Conservation (phyloP, 1,140 invertebrate species). For the Diabrotica virgifera region DNA sequence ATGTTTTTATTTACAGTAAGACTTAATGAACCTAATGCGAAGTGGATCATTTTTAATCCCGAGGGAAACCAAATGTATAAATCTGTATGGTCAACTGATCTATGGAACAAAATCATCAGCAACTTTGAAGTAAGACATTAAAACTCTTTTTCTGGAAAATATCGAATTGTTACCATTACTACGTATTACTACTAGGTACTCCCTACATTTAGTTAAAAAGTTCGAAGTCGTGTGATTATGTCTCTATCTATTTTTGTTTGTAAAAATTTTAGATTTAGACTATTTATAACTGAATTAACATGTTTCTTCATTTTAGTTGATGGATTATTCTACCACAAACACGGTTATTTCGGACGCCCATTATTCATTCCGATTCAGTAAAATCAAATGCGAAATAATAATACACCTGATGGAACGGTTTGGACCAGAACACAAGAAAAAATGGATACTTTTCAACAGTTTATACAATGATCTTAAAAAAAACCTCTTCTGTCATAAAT, state of each 20-base stretch:
- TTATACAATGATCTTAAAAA: constrained; percentile 9
- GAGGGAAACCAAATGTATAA: constrained; percentile 16
- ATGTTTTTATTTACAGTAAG: constrained; percentile 6
- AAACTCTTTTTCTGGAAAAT: neutral
- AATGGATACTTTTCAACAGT: constrained; percentile 3
- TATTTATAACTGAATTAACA: neutral
- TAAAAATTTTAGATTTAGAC: no score
- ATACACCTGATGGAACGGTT: constrained; percentile 6
- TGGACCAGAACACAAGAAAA: neutral
- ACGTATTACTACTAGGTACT: no score
- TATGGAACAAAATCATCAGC: constrained; percentile 11
- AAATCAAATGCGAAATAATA: constrained; percentile 8
- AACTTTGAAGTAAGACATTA: constrained; percentile 12
- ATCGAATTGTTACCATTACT: neutral
- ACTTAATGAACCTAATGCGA: constrained; percentile 18
- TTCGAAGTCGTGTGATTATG: neutral
- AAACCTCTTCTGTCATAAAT: constrained; percentile 2
- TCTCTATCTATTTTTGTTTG: no score
- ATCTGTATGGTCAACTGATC: constrained; percentile 3
- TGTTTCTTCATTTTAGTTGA: neutral
- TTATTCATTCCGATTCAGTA: constrained; percentile 9
- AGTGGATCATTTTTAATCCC: constrained; percentile 23
- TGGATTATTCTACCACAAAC: neutral
- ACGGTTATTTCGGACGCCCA: constrained; percentile 7
- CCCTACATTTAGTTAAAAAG: neutral